Evolutionary conservation across 2,888 invertebrate genomes (phyloP).

Genomic region (Protophormia terraenovae): DNA sequence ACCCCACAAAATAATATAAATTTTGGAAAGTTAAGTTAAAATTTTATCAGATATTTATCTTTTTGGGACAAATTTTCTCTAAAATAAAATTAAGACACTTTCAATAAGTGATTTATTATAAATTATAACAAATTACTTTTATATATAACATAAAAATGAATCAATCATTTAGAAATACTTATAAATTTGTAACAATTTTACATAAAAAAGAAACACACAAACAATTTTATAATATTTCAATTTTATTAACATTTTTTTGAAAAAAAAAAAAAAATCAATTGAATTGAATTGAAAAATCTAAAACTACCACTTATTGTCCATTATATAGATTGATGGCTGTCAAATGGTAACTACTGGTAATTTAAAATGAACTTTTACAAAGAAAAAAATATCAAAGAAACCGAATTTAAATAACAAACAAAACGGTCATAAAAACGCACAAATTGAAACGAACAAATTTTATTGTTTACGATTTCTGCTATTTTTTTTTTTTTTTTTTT

Average conservation of each 20-base stretch:
- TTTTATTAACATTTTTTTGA: neutral
- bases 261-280: neutral
- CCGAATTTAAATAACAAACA: constrained; percentile 7
- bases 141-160: neutral
- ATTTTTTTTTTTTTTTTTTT: neutral
- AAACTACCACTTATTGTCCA: constrained; percentile 44
- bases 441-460: constrained; percentile 28
- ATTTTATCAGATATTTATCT: too few species aligned
- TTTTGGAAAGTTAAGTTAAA: too few species aligned
- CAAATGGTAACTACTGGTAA: constrained; percentile 52
- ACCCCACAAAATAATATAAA: too few species aligned
- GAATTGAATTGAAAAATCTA: constrained; percentile 37
- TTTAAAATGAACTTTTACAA: constrained; percentile 31
- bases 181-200: neutral
- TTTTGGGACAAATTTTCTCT: too few species aligned
- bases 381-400: neutral
- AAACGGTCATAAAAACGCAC: constrained; percentile 37
- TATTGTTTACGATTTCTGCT: constrained; percentile 31
- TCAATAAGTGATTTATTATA: too few species aligned
- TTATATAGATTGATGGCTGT: constrained; percentile 55
- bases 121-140: neutral
- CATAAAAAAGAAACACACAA: neutral
- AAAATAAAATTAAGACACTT: too few species aligned
- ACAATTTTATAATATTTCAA: neutral
- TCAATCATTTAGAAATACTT: neutral